Conservation (phyloP, 2,888 invertebrate genomes). For the Muscina levida region DNA sequence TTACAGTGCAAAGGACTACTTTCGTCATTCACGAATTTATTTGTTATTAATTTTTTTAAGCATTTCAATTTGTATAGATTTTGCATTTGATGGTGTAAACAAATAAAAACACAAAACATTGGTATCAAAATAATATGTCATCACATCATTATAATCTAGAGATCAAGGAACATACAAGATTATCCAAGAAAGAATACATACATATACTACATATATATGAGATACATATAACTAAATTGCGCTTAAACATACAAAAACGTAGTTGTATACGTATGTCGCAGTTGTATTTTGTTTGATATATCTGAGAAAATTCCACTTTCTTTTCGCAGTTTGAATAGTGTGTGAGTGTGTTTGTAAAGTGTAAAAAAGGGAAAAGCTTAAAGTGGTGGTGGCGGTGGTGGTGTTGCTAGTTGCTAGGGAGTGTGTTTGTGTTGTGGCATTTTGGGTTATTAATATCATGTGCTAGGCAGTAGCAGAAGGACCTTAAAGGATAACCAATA, state of each 20-base stretch:
- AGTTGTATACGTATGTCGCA: not conserved
- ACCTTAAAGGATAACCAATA: too few species aligned
- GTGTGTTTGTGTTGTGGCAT: not conserved
- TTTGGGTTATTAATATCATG: too few species aligned
- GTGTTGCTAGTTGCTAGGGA: not conserved
- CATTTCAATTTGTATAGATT: slow-evolving; percentile 8
- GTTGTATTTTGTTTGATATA: not conserved
- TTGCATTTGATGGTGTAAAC: slow-evolving; percentile 46
- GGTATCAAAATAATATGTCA: slow-evolving; percentile 57
- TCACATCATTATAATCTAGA: slow-evolving; percentile 56
- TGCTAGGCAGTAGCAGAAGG: too few species aligned
- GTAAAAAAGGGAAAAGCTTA: not conserved
- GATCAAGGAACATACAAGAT: slow-evolving; percentile 44
- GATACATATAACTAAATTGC: slow-evolving; percentile 29
- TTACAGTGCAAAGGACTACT: slow-evolving; percentile 32
- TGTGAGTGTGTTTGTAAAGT: not conserved
- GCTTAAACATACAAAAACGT: slow-evolving; percentile 26
- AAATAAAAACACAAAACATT: slow-evolving; percentile 66
- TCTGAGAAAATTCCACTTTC: slow-evolving; percentile 33
- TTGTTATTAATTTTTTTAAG: slow-evolving; percentile 26
- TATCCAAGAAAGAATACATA: slow-evolving; percentile 24
- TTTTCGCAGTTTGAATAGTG: not conserved
- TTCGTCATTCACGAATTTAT: too few species aligned
- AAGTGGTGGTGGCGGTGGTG: not conserved
- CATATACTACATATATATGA: too few species aligned